phyloP scores from a whole-genome alignment of 2,113 vertebrate genomes.

The Calyptommatus sinebrachiatus region DNA sequence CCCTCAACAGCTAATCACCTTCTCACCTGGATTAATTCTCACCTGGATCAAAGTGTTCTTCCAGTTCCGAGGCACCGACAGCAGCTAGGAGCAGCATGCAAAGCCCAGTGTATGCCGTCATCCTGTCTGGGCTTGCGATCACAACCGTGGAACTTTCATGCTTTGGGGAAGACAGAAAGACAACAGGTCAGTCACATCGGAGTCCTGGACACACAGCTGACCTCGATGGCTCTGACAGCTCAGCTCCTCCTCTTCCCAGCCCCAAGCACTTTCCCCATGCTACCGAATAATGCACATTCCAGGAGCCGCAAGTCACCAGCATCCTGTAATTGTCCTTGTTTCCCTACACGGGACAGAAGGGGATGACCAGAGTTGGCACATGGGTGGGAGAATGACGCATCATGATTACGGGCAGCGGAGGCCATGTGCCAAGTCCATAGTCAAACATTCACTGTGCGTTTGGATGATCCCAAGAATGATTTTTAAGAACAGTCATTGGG shows the following conservation, averaged over 20 bases:
- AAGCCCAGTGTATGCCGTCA: conserved; percentile 16
- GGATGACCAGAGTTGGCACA: neutral
- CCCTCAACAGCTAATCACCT: neutral
- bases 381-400: neutral
- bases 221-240: neutral
- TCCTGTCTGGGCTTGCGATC: conserved; percentile 41
- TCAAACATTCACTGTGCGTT: neutral
- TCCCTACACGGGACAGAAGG: neutral
- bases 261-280: neutral
- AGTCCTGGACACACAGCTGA: neutral
- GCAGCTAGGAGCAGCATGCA: conserved; percentile 7
- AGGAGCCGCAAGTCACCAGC: neutral
- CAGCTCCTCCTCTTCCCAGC: neutral
- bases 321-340: conserved; percentile 22
- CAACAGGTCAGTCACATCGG: neutral
- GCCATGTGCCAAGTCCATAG: neutral
- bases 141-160: conserved; percentile 45
- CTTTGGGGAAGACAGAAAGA: conserved; percentile 30
- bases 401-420: neutral
- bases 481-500: neutral
- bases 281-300: neutral
- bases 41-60: conserved; percentile 69
- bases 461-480: neutral
- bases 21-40: conserved; percentile 22
- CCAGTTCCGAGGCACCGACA: conserved; percentile 53